Evolutionary conservation across 1,140 invertebrate species (phyloP), one percentile per base, ranked within the genome.

Genomic region (Micrasema longulum): DNA sequence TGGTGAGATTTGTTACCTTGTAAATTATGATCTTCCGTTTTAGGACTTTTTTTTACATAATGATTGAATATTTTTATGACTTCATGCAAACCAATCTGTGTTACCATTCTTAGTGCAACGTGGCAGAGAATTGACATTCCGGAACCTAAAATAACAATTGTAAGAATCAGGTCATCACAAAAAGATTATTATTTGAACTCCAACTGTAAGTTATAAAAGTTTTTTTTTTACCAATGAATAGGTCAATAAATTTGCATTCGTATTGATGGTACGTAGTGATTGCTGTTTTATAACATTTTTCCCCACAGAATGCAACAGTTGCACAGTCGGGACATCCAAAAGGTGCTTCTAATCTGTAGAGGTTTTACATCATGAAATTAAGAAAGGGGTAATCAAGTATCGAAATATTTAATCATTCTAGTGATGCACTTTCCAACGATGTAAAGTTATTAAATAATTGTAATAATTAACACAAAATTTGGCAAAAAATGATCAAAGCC

Each of bases 231-330:
- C 90, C 91, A 67, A 93, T 90, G 36, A 94, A 83, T 6, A 93
- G 77, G 68, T 91, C 90, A 52, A 94, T 83, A 78, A 92, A 89
- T 73, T 88, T 86, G 79, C 95, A 97, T 83, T 97, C 96, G 78
- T 89, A 91, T 26, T 87, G 83, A 81, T 98, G 95, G 80, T 95
- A 96, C 0, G 86, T 87, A 0, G 83, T 78, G 53, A 90, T 79
- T 0, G 93, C 93, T 16, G 81, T 77, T 36, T 90, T 85, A 60
- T 89, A 85, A 82, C 96, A 97, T 47, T 87, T 77, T 0, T 83
- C 76, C 9, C 87, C 87, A 81, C 95, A 97, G 79, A 94, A 95
- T 16, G 89, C 91, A 0, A 94, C 87, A 18, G 88, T 89, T 18
- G 89, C 89, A 81, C 95, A 97, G 1, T 87, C 84, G 0, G 88